These are phyloP conservation scores for Noctuana brunneofusca DNA, from an alignment of 2,888 invertebrate species.

Conservation along the genomic window DNA sequence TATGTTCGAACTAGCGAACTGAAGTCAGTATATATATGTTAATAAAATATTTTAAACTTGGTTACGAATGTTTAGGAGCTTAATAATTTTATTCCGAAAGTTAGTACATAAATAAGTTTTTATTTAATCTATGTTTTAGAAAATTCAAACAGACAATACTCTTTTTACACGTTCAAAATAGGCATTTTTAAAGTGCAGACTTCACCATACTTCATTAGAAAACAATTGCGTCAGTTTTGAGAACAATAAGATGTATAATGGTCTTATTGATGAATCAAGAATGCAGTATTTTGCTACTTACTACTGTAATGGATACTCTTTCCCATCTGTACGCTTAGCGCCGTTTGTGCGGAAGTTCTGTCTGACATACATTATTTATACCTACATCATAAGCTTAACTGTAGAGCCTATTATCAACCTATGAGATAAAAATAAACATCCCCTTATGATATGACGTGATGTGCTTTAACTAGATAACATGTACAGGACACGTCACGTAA, in stretches of 20 bases:
- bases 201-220: too few relatives aligned
- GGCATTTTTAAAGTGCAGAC: too few relatives aligned
- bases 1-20: neutral
- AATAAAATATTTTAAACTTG: neutral
- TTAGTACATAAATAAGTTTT: too few relatives aligned
- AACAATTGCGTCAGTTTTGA: too few relatives aligned
- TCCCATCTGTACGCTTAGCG: neutral
- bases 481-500: conserved; percentile 62
- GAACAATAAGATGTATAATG: neutral
- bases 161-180: too few relatives aligned
- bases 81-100: neutral
- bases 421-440: conserved; percentile 52
- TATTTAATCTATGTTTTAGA: too few relatives aligned
- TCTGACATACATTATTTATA: conserved; percentile 10
- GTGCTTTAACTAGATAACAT: conserved; percentile 46
- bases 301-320: conserved; percentile 13
- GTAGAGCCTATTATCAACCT: conserved; percentile 56
- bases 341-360: conserved; percentile 3
- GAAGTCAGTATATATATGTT: neutral
- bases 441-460: conserved; percentile 44
- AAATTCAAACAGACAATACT: too few relatives aligned
- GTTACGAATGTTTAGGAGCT: neutral
- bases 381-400: conserved; percentile 16
- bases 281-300: neutral
- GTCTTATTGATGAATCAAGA: conserved; percentile 2